Percentiles rank a stretch among this genome's conserved stretches.
phyloP scores from a whole-genome alignment of 1,140 invertebrate species.

The Pentalonia nigronervosa region DNA sequence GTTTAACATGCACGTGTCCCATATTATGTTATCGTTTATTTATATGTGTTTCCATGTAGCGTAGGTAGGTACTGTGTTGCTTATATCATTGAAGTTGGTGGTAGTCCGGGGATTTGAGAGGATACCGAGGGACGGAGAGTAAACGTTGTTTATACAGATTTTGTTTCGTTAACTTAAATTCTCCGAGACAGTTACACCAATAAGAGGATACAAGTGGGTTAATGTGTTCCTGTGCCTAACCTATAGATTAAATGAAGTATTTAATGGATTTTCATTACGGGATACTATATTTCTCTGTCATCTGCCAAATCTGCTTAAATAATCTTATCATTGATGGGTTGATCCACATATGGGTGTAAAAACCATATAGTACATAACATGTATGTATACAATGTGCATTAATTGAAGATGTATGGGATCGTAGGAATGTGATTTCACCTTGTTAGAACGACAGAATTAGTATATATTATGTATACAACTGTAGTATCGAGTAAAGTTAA shows the following conservation, averaged over 20 bases:
- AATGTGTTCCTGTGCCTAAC: not conserved
- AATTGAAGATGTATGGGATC: not conserved
- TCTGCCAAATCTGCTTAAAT: conserved; percentile 9
- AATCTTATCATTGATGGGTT: not conserved
- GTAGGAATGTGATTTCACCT: not conserved
- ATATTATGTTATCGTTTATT: not conserved
- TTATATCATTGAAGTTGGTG: not conserved
- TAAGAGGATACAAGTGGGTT: not conserved
- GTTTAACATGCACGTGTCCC: not conserved
- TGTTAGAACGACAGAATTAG: not conserved
- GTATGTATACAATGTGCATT: not conserved
- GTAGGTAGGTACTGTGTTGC: not conserved
- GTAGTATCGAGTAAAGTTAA: not conserved
- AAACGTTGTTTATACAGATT: not conserved
- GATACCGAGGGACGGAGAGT: not conserved
- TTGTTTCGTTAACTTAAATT: conserved; percentile 9
- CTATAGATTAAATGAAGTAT: not conserved
- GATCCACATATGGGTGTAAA: not conserved
- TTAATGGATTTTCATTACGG: not conserved
- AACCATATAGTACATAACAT: not conserved
- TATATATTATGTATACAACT: not conserved
- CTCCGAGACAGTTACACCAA: not conserved
- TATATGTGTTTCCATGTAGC: not conserved
- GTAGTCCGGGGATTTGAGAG: not conserved
- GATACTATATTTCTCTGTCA: not conserved